These are phyloP conservation scores for Megaustenia siamemsis DNA, from an alignment of 2,888 invertebrate species.

Conservation along the genomic window DNA sequence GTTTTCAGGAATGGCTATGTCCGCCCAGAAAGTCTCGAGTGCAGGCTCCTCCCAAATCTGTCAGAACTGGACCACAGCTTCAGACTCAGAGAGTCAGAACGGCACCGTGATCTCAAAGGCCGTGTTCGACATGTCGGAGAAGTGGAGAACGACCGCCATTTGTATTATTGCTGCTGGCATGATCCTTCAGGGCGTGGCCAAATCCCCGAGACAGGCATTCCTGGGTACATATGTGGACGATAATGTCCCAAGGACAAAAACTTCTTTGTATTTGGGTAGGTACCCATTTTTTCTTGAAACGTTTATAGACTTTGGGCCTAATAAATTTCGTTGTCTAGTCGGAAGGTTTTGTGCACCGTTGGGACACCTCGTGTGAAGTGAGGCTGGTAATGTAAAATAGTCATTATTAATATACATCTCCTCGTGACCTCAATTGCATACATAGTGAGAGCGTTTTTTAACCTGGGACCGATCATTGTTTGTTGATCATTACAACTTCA, in stretches of 20 bases:
- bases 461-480: too few relatives aligned
- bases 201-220: constrained; percentile 67
- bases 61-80: background rate
- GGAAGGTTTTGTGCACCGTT: too few relatives aligned
- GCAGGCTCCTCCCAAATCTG: background rate
- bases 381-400: too few relatives aligned
- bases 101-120: background rate
- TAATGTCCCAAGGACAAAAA: constrained; percentile 69
- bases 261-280: constrained; percentile 70
- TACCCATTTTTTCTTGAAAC: too few relatives aligned
- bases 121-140: constrained; percentile 41
- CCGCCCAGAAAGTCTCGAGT: background rate
- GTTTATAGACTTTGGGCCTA: too few relatives aligned
- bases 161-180: constrained; percentile 64
- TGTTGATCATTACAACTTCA: too few relatives aligned
- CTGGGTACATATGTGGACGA: constrained; percentile 70
- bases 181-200: constrained; percentile 70
- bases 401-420: too few relatives aligned
- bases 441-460: too few relatives aligned
- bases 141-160: constrained; percentile 55
- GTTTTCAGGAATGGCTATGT: background rate
- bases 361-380: too few relatives aligned
- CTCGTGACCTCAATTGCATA: too few relatives aligned
- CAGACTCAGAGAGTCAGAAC: background rate
- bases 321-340: too few relatives aligned